Evolutionary conservation across 2,113 vertebrate species (phyloP).

Genomic region (Diadophis punctatus): DNA sequence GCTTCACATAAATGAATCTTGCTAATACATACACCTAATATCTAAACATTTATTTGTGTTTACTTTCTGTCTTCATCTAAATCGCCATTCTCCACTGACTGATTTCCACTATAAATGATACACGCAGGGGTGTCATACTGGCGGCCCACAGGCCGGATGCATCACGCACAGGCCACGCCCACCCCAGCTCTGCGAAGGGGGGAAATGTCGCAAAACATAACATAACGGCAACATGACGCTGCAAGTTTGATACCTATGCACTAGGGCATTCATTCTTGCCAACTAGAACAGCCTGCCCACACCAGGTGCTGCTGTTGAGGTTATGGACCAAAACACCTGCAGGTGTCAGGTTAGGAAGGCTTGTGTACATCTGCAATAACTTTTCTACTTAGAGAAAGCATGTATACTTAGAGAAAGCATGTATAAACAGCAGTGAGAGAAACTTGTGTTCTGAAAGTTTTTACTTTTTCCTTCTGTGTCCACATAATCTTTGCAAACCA

Average conservation of each 20-base stretch:
- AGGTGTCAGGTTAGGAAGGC: not conserved
- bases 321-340: not conserved
- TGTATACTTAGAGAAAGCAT: not conserved
- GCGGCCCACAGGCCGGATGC: too few species aligned
- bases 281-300: not conserved
- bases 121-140: too few species aligned
- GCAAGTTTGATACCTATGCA: too few species aligned
- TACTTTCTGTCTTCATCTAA: not conserved
- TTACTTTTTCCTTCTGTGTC: not conserved
- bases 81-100: not conserved
- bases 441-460: not conserved
- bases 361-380: not conserved
- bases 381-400: too few species aligned
- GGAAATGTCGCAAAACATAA: too few species aligned
- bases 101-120: not conserved
- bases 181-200: too few species aligned
- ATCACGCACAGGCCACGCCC: too few species aligned
- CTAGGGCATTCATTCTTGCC: not conserved
- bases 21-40: not conserved
- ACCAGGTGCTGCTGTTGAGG: not conserved
- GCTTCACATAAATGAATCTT: not conserved
- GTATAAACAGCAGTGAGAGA: not conserved
- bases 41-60: not conserved
- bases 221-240: too few species aligned
- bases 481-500: not conserved